Evolutionary conservation across 1,140 invertebrate species (phyloP).

Genomic region (Drosophila simulans): DNA sequence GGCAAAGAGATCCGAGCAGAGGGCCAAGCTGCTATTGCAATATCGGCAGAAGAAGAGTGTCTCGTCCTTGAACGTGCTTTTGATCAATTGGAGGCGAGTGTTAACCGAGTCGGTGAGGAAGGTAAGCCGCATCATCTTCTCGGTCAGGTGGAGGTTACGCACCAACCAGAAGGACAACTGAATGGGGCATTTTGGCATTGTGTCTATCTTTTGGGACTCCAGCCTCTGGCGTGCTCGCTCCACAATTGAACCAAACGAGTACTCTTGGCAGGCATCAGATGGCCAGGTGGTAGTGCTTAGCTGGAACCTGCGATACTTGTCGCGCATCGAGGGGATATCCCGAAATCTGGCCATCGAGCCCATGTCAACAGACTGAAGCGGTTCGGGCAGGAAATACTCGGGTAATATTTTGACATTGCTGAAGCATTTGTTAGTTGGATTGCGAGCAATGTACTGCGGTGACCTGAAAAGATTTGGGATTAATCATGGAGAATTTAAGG

Average conservation of each 20-base stretch:
- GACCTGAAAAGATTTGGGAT: slow-evolving; percentile 25
- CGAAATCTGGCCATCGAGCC: slow-evolving; percentile 84
- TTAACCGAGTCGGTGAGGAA: slow-evolving; percentile 88
- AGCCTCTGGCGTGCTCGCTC: slow-evolving; percentile 79
- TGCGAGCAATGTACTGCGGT: slow-evolving; percentile 68
- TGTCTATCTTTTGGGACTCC: slow-evolving; percentile 81
- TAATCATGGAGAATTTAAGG: background rate
- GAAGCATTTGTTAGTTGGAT: slow-evolving; percentile 72
- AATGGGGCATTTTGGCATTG: slow-evolving; percentile 87
- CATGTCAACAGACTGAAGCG: slow-evolving; percentile 85
- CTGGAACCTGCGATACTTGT: slow-evolving; percentile 84
- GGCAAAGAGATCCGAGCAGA: slow-evolving; percentile 90
- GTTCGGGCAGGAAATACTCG: slow-evolving; percentile 86
- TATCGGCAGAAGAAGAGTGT: slow-evolving; percentile 88
- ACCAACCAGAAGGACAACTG: slow-evolving; percentile 91
- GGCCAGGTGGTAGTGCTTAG: slow-evolving; percentile 85
- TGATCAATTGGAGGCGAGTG: slow-evolving; percentile 87
- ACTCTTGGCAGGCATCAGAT: slow-evolving; percentile 88
- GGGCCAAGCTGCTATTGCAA: slow-evolving; percentile 88
- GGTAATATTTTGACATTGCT: slow-evolving; percentile 89
- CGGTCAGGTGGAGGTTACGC: slow-evolving; percentile 86
- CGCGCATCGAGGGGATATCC: slow-evolving; percentile 73
- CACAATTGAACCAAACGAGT: slow-evolving; percentile 86
- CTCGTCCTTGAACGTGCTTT: slow-evolving; percentile 86
- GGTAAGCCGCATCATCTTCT: slow-evolving; percentile 87